Evolutionary conservation across 2,888 invertebrate genomes (phyloP).

Genomic region (Cantharis flavilabris): DNA sequence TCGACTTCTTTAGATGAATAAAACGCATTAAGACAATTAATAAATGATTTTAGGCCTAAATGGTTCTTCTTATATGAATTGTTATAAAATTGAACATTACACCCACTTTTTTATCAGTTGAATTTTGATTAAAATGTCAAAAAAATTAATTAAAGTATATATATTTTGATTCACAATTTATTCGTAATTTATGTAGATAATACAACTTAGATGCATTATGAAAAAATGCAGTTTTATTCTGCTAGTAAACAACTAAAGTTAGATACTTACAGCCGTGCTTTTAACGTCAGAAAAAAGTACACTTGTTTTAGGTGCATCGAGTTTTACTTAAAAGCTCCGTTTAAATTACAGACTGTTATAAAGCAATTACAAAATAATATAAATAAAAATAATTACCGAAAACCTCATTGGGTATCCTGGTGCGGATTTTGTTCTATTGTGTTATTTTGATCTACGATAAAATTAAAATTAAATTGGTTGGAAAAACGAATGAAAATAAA

Average conservation of each 20-base stretch:
- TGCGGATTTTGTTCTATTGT: neutral
- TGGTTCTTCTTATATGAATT: neutral
- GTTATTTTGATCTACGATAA: neutral
- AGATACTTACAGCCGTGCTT: neutral
- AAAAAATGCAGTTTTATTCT: neutral
- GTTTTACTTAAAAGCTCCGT: neutral
- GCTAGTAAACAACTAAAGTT: neutral
- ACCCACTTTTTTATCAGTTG: neutral
- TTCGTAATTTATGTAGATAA: neutral
- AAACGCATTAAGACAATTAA: constrained; percentile 7
- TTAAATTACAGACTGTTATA: neutral
- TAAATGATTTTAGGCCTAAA: constrained; percentile 2
- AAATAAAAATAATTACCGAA: neutral
- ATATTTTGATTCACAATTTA: neutral
- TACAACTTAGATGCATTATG: neutral
- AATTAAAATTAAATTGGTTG: neutral
- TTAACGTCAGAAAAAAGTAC: neutral
- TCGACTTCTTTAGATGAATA: constrained; percentile 6
- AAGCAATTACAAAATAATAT: neutral
- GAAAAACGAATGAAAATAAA: neutral
- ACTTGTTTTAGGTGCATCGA: neutral
- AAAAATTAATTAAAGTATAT: neutral
- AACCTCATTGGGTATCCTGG: neutral
- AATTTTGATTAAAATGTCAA: neutral
- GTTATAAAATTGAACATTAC: neutral